Conservation (phyloP, 2,113 vertebrate species). For the Tor tambroides region DNA sequence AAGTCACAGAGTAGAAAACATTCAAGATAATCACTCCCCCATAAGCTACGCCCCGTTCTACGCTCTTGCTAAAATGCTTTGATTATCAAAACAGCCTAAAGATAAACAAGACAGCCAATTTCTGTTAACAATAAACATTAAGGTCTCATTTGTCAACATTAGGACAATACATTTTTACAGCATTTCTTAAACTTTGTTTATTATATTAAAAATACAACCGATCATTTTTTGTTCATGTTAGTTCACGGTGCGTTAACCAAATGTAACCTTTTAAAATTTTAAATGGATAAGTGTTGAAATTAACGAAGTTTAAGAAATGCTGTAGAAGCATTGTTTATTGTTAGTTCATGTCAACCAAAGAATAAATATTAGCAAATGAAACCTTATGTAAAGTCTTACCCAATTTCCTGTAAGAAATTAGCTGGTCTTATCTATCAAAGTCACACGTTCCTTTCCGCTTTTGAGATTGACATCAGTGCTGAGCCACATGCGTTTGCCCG, state of each 20-base stretch:
- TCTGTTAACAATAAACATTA: too few relatives aligned
- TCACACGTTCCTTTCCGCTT: background rate
- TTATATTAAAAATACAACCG: background rate
- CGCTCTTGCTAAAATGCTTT: too few relatives aligned
- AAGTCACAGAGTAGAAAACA: too few relatives aligned
- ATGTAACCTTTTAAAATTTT: background rate
- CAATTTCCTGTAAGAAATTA: background rate
- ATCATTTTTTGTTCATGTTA: background rate
- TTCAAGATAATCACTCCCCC: too few relatives aligned
- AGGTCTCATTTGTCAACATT: too few relatives aligned
- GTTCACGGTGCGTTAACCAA: background rate
- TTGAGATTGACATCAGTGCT: background rate
- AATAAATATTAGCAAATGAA: background rate
- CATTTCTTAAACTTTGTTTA: too few relatives aligned
- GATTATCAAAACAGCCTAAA: too few relatives aligned
- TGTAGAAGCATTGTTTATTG: background rate
- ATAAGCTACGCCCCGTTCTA: too few relatives aligned
- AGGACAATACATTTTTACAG: too few relatives aligned
- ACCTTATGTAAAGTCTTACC: background rate
- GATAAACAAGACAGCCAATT: too few relatives aligned
- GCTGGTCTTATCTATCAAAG: background rate
- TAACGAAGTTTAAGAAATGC: background rate
- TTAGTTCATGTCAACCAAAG: background rate
- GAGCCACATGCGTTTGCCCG: background rate
- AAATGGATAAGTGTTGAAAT: background rate